Conservation (phyloP, 2,797 vertebrate species). For the Apogon hyalosoma region DNA sequence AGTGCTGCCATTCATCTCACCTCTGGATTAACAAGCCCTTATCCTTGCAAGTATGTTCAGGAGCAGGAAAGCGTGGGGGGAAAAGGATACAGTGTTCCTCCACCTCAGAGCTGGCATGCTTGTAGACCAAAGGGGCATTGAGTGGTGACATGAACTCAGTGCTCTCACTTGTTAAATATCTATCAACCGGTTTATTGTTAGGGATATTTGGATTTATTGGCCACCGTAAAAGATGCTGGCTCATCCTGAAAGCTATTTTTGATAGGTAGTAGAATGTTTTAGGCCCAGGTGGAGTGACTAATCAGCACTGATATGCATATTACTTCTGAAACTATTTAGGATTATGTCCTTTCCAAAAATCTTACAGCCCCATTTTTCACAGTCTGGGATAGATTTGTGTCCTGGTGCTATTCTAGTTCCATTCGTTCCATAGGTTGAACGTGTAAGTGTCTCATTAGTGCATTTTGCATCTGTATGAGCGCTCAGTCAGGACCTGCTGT, state of each 20-base stretch:
- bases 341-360: conserved; percentile 36
- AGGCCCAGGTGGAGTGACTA: conserved; percentile 48
- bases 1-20: conserved; percentile 79
- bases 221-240: conserved; percentile 54
- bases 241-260: conserved; percentile 53
- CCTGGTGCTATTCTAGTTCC: neutral
- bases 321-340: conserved; percentile 31
- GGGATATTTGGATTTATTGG: conserved; percentile 50
- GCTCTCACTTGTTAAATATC: conserved; percentile 60
- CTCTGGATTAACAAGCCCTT: conserved; percentile 76
- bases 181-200: conserved; percentile 55
- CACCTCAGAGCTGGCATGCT: conserved; percentile 37
- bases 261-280: conserved; percentile 50
- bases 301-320: conserved; percentile 26
- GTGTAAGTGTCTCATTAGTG: neutral
- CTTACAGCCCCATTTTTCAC: neutral
- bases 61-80: conserved; percentile 44
- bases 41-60: conserved; percentile 74
- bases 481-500: neutral
- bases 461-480: neutral
- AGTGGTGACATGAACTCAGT: conserved; percentile 49
- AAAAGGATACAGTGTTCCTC: conserved; percentile 37
- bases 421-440: neutral
- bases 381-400: conserved; percentile 5
- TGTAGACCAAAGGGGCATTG: neutral